A percentile compares a stretch with the other conserved stretches of the same genome.
phyloP scores from a whole-genome alignment of 1,140 invertebrate genomes.

The Sarcophaga bullata region DNA sequence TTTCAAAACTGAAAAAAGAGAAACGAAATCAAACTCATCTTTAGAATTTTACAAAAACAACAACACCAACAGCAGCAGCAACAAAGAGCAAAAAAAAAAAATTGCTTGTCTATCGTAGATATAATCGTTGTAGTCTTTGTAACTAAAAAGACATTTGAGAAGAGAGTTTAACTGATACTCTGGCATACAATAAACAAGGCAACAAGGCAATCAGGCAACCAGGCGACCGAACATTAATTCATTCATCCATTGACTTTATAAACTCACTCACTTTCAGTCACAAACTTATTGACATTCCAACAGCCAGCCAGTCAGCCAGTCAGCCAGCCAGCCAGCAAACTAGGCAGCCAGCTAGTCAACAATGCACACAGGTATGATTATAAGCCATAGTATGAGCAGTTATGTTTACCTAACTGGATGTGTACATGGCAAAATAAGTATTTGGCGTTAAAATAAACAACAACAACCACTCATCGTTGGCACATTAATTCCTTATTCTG shows the following conservation, averaged over 20 bases:
- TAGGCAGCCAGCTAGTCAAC: not conserved
- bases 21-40: too few relatives aligned
- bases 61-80: too few relatives aligned
- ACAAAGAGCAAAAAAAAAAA: too few relatives aligned
- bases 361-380: not conserved
- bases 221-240: not conserved
- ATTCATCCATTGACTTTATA: conserved; percentile 8
- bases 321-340: not conserved
- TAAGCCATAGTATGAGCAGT: not conserved
- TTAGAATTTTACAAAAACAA: too few relatives aligned
- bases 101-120: not conserved
- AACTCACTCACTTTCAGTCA: not conserved
- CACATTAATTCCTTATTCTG: not conserved
- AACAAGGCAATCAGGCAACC: not conserved
- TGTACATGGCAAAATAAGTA: not conserved
- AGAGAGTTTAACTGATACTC: conserved; percentile 18
- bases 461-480: not conserved
- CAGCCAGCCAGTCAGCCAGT: not conserved
- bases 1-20: too few relatives aligned
- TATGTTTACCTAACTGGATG: not conserved
- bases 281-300: not conserved
- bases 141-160: not conserved
- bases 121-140: not conserved
- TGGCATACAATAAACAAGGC: not conserved
- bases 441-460: not conserved